Evolutionary conservation across 2,113 vertebrate species (phyloP).

Genomic region (Sisor rabdophorus): DNA sequence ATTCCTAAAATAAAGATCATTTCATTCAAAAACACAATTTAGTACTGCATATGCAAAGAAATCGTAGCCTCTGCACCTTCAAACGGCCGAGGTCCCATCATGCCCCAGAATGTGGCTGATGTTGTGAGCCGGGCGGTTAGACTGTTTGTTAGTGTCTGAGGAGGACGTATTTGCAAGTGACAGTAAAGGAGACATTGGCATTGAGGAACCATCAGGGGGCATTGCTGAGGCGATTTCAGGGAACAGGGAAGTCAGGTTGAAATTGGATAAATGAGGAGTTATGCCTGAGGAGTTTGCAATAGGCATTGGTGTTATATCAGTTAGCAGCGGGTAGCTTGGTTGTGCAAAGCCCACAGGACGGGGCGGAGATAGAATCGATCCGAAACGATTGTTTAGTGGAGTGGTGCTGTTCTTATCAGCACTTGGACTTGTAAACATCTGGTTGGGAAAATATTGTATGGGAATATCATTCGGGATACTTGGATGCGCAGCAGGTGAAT

Average conservation of each 20-base stretch:
- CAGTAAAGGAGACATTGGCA: constrained; percentile 92
- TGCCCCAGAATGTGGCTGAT: constrained; percentile 99
- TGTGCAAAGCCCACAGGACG: constrained; percentile 93
- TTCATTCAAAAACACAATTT: neutral
- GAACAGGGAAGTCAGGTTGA: constrained; percentile 94
- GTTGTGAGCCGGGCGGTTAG: constrained; percentile 95
- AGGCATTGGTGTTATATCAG: constrained; percentile 94
- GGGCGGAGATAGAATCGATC: constrained; percentile 96
- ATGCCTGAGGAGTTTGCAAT: constrained; percentile 84
- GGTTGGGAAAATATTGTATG: constrained; percentile 94
- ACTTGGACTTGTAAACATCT: constrained; percentile 94
- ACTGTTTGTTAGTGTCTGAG: constrained; percentile 90
- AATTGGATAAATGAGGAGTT: constrained; percentile 89
- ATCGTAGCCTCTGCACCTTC: constrained; percentile 35
- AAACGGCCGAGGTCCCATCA: constrained; percentile 94
- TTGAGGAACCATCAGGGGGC: constrained; percentile 86
- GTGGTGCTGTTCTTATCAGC: constrained; percentile 84
- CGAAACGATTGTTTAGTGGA: constrained; percentile 89
- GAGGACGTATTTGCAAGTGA: constrained; percentile 90
- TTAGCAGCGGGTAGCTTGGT: constrained; percentile 89
- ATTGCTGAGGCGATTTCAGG: constrained; percentile 95
- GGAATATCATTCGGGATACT: constrained; percentile 92
- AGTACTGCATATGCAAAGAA: constrained; percentile 5
- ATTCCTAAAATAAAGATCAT: neutral
- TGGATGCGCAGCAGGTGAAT: constrained; percentile 95